Evolutionary conservation across 37 sponge, comb jelly and placozoan species (phyloP).

Genomic region (Ephydatia muelleri): DNA sequence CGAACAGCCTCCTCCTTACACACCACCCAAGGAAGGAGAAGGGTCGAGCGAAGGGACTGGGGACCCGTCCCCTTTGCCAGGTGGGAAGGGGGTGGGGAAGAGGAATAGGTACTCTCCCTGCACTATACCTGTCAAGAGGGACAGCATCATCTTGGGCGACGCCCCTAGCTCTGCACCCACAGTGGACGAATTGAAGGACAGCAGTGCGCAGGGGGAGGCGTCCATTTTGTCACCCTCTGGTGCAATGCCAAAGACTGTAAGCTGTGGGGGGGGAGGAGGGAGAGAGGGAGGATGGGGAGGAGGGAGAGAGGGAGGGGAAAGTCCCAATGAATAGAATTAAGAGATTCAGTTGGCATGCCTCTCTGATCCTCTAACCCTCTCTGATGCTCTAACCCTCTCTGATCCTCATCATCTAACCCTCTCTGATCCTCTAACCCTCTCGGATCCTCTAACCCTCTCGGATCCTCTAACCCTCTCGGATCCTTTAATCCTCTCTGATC

Average conservation of each 20-base stretch:
- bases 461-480: no score
- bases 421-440: background rate
- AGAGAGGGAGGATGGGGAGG: slow-evolving; percentile 1
- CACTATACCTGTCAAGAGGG: slow-evolving; percentile 8
- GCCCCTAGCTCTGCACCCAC: background rate
- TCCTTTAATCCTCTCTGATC: no score
- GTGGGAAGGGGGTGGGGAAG: background rate
- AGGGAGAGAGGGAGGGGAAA: slow-evolving; percentile 4
- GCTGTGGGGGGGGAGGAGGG: slow-evolving; percentile 2
- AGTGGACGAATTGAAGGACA: background rate
- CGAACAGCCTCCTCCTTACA: background rate
- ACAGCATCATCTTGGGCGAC: background rate
- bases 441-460: background rate
- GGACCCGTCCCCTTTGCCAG: background rate
- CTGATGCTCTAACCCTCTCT: background rate
- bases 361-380: background rate
- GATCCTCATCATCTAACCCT: background rate
- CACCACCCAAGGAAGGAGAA: background rate
- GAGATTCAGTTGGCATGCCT: background rate
- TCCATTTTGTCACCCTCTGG: no score
- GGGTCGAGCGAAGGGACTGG: background rate
- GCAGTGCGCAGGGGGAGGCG: no score
- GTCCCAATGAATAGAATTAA: background rate
- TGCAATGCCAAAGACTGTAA: no score
- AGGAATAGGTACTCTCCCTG: background rate